Evolutionary conservation across 1,140 invertebrate genomes (phyloP).

Genomic region (Contarinia nasturtii): DNA sequence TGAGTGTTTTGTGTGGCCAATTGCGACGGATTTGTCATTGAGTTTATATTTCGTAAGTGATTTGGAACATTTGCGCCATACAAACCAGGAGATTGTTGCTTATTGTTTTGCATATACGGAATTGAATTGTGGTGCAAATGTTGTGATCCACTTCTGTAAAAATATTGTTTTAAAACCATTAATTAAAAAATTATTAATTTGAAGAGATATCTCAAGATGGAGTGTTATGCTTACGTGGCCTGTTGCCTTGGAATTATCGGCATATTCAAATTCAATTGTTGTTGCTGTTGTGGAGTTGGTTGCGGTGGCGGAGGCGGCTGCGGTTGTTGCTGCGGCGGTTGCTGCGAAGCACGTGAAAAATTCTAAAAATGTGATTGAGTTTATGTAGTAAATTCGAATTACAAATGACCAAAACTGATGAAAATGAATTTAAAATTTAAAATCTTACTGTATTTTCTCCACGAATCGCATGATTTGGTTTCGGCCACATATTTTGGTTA

Average conservation of each 20-base stretch:
- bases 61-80: neutral
- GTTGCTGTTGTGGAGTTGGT: slow-evolving; percentile 3
- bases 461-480: slow-evolving; percentile 12
- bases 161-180: too few species aligned
- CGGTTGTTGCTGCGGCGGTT: neutral
- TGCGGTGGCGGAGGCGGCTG: slow-evolving; percentile 7
- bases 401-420: too few species aligned
- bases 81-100: neutral
- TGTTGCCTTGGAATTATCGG: neutral
- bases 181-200: too few species aligned
- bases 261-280: neutral
- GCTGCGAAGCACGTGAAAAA: neutral
- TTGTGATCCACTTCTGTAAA: neutral
- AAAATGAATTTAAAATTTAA: too few species aligned
- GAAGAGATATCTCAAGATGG: too few species aligned
- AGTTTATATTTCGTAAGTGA: neutral
- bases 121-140: neutral
- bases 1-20: neutral
- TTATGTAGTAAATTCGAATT: neutral
- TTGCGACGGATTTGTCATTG: neutral
- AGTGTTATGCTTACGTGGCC: neutral
- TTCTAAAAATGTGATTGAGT: neutral
- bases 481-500: neutral
- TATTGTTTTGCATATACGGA: neutral
- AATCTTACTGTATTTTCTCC: too few species aligned